Evolutionary conservation across 2,888 invertebrate species (phyloP).

Genomic region (Orthosia incerta): DNA sequence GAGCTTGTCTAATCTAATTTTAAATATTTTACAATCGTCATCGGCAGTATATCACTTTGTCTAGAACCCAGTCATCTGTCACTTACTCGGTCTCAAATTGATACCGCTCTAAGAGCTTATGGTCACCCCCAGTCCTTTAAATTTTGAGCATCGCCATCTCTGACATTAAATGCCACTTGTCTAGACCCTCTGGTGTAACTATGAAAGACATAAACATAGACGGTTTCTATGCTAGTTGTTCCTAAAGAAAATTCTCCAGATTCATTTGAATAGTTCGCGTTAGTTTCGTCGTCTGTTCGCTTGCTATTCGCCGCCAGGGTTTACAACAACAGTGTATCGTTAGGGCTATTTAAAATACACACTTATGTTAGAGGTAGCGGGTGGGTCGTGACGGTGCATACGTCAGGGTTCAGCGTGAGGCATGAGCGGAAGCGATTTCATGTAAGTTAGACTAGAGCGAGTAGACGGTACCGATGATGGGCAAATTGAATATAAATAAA

Average conservation of each 20-base stretch:
- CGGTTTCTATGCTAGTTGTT: slow-evolving; percentile 1
- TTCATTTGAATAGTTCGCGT: slow-evolving; percentile 51
- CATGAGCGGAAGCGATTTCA: slow-evolving; percentile 54
- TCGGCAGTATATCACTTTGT: too few relatives aligned
- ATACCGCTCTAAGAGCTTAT: too few relatives aligned
- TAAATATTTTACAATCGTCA: too few relatives aligned
- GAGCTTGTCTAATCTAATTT: too few relatives aligned
- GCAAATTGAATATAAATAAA: too few relatives aligned
- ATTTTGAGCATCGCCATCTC: not conserved
- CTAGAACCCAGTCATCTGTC: too few relatives aligned
- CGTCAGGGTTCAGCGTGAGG: slow-evolving; percentile 70
- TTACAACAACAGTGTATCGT: slow-evolving; percentile 72
- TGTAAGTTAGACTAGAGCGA: too few relatives aligned
- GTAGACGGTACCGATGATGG: too few relatives aligned
- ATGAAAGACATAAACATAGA: not conserved
- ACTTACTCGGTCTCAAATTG: too few relatives aligned
- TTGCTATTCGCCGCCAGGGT: slow-evolving; percentile 66
- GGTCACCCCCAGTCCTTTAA: too few relatives aligned
- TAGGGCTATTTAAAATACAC: slow-evolving; percentile 85
- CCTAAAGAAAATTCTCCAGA: slow-evolving; percentile 20
- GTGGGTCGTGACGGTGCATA: slow-evolving; percentile 87
- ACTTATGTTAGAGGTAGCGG: slow-evolving; percentile 82
- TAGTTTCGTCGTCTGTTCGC: slow-evolving; percentile 40
- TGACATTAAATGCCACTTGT: not conserved
- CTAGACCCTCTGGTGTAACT: not conserved